Percentiles rank a stretch among this genome's conserved stretches.
Evolutionary conservation across 2,113 vertebrate genomes (phyloP).

Genomic region (Girardinichthys multiradiatus): DNA sequence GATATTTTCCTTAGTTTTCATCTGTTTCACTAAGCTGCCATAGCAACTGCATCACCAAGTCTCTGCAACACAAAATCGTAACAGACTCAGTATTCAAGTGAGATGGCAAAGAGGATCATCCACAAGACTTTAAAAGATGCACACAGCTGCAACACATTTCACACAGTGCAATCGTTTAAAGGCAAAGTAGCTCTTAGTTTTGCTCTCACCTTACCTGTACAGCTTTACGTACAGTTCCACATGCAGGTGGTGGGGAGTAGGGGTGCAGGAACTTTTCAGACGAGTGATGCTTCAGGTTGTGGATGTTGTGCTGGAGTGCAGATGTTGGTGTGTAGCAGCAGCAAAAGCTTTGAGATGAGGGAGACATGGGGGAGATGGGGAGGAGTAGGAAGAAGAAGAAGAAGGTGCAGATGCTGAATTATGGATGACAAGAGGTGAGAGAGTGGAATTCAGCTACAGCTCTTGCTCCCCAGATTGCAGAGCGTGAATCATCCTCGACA

Average conservation of each 20-base stretch:
- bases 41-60: slow-evolving; percentile 44
- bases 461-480: slow-evolving; percentile 57
- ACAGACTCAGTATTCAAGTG: slow-evolving; percentile 21
- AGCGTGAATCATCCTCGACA: slow-evolving; percentile 73
- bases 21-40: slow-evolving; percentile 38
- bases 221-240: slow-evolving; percentile 40
- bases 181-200: slow-evolving; percentile 29
- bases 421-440: slow-evolving; percentile 63
- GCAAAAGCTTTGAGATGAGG: slow-evolving; percentile 29
- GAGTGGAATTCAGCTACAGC: slow-evolving; percentile 60
- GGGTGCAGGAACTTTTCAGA: slow-evolving; percentile 23
- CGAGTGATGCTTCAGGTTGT: slow-evolving; percentile 43
- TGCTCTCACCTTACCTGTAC: slow-evolving; percentile 52
- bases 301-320: slow-evolving; percentile 49
- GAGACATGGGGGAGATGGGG: background rate
- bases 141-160: slow-evolving; percentile 23
- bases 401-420: slow-evolving; percentile 65
- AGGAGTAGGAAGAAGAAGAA: slow-evolving; percentile 15
- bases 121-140: slow-evolving; percentile 44
- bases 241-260: background rate
- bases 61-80: slow-evolving; percentile 15
- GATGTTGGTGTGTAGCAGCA: slow-evolving; percentile 27
- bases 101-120: slow-evolving; percentile 20
- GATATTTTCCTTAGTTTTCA: slow-evolving; percentile 1
- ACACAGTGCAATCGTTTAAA: slow-evolving; percentile 20